phyloP scores from a whole-genome alignment of 2,797 vertebrate species.

The Cyprinodon diabolis region DNA sequence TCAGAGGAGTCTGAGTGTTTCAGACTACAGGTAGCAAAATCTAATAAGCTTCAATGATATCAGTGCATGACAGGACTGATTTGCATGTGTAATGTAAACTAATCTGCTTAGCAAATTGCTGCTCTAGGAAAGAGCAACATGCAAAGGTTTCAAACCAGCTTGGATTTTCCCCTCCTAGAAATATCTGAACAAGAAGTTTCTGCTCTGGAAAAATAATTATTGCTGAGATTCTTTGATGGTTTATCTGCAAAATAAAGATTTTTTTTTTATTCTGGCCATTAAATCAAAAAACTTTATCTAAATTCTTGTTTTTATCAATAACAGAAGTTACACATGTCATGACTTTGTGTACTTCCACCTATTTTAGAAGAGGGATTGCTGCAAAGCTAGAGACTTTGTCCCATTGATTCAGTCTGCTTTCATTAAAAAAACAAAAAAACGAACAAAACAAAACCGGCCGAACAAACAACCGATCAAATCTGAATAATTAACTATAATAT shows the following conservation, averaged over 20 bases:
- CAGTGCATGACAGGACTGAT: not conserved
- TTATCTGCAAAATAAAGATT: not conserved
- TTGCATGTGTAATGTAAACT: conserved; percentile 2
- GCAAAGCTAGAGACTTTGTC: not conserved
- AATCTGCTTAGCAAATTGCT: not conserved
- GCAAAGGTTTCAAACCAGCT: not conserved
- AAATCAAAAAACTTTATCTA: not conserved
- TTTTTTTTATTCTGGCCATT: not conserved
- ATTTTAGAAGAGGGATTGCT: not conserved
- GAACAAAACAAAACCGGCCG: no score
- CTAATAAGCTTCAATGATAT: not conserved
- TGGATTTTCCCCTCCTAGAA: no score
- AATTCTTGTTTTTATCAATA: not conserved
- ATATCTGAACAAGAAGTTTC: no score
- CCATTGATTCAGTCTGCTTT: no score
- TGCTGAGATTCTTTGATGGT: not conserved
- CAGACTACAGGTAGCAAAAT: not conserved
- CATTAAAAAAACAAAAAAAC: no score
- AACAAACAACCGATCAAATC: not conserved
- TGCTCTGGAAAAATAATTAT: no score
- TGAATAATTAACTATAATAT: no score
- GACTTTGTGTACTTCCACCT: not conserved
- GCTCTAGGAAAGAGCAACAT: not conserved
- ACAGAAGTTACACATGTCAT: not conserved
- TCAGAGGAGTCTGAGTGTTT: conserved; percentile 2